Base-by-base conservation (phyloP, 2,797 vertebrate genomes). In the Argentina silus region DNA sequence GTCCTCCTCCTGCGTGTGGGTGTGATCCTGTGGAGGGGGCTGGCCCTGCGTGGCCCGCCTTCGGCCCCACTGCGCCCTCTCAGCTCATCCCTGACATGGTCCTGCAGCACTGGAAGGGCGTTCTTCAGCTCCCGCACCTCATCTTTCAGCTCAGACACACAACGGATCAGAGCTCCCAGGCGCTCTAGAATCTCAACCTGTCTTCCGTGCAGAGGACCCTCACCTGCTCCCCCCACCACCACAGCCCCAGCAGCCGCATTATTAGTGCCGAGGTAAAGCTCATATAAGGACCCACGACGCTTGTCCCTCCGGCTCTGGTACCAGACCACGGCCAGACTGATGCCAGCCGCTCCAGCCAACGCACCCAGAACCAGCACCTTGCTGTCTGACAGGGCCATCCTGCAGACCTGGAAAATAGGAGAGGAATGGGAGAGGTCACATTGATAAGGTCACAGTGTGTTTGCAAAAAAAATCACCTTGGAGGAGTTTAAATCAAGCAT, bases 81-180 rank as follows among this genome's bases (percentile, higher is more conserved):
- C 70, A 97, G 90, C 84, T 98, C 96, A 42, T 92, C 94, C 73
- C 91, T 92, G 74, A 98, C 94, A n/a, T 93, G 93, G 60, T 94
- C 95, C 81, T 95, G 95, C 75, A 99, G 90, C 17, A 91, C 88
- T 2, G 96, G 96, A 76, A 99, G 85, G 15, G 95, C 92, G 8
- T 92, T 93, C 89, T 96, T 98, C 81, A 99, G 61, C 1, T 93
- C 93, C 73, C 81, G 92, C 85, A 99, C 94, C 86, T 99, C 97
- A 7, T 94, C 93, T 88, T 95, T 97, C 67, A 99, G 93, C 78
- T 98, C 96, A 0, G 98, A 97, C 79, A 99, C 91, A 0, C 93
- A 96, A 66, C 90, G 81, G 21, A 98, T 87, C 72, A 99, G 89
- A 48, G 93, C 94, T 19, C 95, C 95, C 6, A 99, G 82, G 65